Evolutionary conservation across 2,797 vertebrate species (phyloP), one percentile per base, ranked within the genome.

Genomic region (Enteromius thamalakanensis): DNA sequence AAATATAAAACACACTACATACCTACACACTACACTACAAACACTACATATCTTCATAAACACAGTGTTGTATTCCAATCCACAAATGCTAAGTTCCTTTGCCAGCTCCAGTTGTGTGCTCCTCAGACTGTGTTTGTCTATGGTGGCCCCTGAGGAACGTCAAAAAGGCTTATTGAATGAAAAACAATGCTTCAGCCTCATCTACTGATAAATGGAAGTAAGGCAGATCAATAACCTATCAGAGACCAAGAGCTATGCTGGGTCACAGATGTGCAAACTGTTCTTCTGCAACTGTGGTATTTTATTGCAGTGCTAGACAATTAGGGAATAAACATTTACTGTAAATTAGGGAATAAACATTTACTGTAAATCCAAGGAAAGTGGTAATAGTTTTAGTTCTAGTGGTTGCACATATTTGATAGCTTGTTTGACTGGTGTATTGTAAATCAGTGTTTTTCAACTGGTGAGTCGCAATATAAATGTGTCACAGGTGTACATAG

Each of bases 121-220:
- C n/a, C 15, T 79, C n/a, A 60, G 53, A 76, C 21, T 72, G 67
- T 81, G 58, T 87, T 86, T 86, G 84, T 85, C 23, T 47, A 32
- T 87, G 77, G 87, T 80, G 42, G 85, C 88, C 53, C 90, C 90
- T 92, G 76, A 86, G 53, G 90, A 84, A 65, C 60, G 78, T 45
- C 79, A 84, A 58, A 37, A 40, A 75, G 12, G 64, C 15, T 58
- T 58, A 76, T 58, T 74, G 40, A 80, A 68, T 47, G 47, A 80
- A 75, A 58, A 58, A 68, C 45, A 72, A 6, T 42, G 23, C 55
- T 80, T 75, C 49, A 45, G 23, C 26, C 26, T 69, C 58, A 65
- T 84, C 37, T 74, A 51, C 37, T 80, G 45, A 82, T 17, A 29
- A 74, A 82, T 78, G 67, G 51, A 77, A 29, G 67, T 19, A 69